Evolutionary conservation across 2,113 vertebrate genomes (phyloP).

Genomic region (Myotis davidii): DNA sequence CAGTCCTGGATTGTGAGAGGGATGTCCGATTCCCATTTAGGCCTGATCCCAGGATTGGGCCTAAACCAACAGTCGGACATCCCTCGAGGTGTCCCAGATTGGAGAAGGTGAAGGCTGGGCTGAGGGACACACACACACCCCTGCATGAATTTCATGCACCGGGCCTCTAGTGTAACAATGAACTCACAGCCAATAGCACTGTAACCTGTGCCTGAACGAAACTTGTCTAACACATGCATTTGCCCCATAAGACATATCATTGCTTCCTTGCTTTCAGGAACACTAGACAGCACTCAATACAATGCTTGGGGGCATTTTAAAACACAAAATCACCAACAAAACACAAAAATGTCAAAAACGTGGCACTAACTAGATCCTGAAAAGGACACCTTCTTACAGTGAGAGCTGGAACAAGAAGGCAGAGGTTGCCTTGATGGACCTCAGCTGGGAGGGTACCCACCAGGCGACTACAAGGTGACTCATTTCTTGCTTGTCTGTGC

Average conservation of each 20-base stretch:
- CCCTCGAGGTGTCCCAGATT: too few relatives aligned
- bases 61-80: too few relatives aligned
- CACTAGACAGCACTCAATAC: not conserved
- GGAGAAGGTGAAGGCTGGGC: too few relatives aligned
- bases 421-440: not conserved
- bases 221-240: not conserved
- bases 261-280: not conserved
- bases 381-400: not conserved
- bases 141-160: too few relatives aligned
- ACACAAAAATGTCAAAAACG: not conserved
- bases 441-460: not conserved
- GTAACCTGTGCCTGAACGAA: not conserved
- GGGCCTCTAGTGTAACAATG: too few relatives aligned
- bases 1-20: too few relatives aligned
- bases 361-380: not conserved
- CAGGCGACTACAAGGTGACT: not conserved
- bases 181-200: not conserved
- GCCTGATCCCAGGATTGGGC: too few relatives aligned
- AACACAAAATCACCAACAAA: not conserved
- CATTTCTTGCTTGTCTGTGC: not conserved
- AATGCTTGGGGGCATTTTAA: not conserved
- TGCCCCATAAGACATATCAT: not conserved
- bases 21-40: too few relatives aligned
- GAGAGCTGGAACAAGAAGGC: not conserved
- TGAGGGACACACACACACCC: too few relatives aligned